Base-by-base conservation (phyloP, 2,113 vertebrate genomes). In the Siphamia tubifer region DNA sequence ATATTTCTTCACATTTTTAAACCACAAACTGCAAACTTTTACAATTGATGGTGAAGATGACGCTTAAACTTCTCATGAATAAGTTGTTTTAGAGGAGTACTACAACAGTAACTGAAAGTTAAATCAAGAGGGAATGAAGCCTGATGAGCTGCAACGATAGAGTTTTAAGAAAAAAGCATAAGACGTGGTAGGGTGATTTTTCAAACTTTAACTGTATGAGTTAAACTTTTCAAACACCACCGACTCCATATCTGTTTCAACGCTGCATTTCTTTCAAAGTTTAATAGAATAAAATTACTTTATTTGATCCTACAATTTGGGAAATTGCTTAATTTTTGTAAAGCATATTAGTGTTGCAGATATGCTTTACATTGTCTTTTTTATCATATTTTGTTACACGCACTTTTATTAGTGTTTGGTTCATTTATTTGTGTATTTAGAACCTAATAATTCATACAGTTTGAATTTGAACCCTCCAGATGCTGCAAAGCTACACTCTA, bases 91-190 rank as follows among this genome's bases (percentile, higher is more conserved):
- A 16, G 8, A 53, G 42, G 20, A 64, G 31, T 60, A 60, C 67
- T 36, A 47, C 32, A 27, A 45, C 3, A 6, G 53, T 81, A 77
- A 81, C 53, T 67, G 55, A 76, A 79, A 56, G 64, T 44, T 44
- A 21, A 76, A 51, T 9, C 3, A 5, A 62, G 25, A 31, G 63
- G 48, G 44, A 77, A 40, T 51, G 8, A 39, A 62, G 21, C 30
- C 60, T 74, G 66, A 77, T 70, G 47, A 81, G 48, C 48, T 4
- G 17, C 43, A 21, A 25, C 58, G 28, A 32, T 35, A 61, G 27
- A 36, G 70, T 31, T 63, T 13, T 9, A 35, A 39, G 44, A 36
- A 4, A 66, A 15, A 68, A 15, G 8, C 16, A 16, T 55, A 24
- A n/a, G 25, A 67, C 15, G 25, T 25, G 40, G 20, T 19, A 11